Base-by-base conservation (phyloP, 2,888 invertebrate species). In the Andrena haemorrhoa region DNA sequence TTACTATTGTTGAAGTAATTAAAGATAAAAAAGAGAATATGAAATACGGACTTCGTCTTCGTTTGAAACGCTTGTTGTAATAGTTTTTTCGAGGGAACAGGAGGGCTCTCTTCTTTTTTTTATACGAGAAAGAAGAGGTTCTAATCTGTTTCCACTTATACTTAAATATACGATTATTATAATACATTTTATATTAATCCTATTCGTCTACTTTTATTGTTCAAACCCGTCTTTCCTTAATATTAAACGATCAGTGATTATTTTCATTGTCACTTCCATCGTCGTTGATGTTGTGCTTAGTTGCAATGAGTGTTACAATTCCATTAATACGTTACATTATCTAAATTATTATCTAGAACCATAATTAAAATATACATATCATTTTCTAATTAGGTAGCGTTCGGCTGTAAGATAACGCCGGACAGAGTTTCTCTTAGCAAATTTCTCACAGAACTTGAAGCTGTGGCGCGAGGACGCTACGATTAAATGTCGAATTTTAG, bases 101-200 rank as follows among this genome's bases (percentile, higher is more conserved):
- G 75, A 51, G 41, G 47, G 26, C 49, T 82, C 75, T 79, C 73
- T 82, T 82, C n/a, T 85, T 84, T 89, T 87, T 90, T 88, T 91
- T 88, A 85, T 86, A 78, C 85, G 88, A 65, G 26, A 41, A 74
- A 81, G n/a, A 76, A 90, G 79, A 85, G 88, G 86, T 84, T 78
- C 84, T 68, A 75, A 82, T 79, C 86, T 90, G 86, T 90, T 90
- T 90, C 83, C 79, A 89, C 89, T 92, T 88, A 86, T 82, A 91
- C 87, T 90, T 89, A 88, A 90, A 91, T 91, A 92, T 90, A 93
- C 88, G 87, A 91, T 88, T 92, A 92, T 90, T 90, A 92, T 90
- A 93, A 93, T 93, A 93, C 91, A 93, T 93, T 93, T 93, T 93
- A 92, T 93, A 93, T 93, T 93, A 93, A 93, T 93, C 92, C 90